Conservation (phyloP, 2,888 invertebrate species). For the Epinotia bilunana region DNA sequence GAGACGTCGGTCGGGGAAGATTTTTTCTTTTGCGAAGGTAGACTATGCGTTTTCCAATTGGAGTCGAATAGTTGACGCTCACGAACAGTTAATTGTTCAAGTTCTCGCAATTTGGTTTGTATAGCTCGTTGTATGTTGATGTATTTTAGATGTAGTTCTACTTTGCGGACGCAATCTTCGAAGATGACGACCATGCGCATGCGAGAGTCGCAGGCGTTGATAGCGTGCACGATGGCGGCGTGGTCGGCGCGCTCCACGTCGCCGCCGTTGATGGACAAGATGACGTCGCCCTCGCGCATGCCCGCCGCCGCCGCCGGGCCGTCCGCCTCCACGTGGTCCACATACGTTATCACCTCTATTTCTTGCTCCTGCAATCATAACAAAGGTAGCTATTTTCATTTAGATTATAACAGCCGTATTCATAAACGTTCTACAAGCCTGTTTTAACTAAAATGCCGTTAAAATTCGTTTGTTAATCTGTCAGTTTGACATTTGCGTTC, state of each 20-base stretch:
- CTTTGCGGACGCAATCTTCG: conserved; percentile 97
- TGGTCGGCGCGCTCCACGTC: conserved; percentile 98
- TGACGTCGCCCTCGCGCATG: conserved; percentile 98
- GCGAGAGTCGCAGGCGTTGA: conserved; percentile 93
- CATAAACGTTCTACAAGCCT: no score
- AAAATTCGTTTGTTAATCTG: no score
- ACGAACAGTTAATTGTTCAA: conserved; percentile 91
- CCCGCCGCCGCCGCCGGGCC: conserved; percentile 97
- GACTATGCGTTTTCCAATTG: conserved; percentile 95
- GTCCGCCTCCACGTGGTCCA: conserved; percentile 97
- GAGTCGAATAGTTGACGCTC: conserved; percentile 93
- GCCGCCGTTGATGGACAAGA: conserved; percentile 97
- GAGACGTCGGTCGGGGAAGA: conserved; percentile 81
- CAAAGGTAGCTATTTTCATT: background rate
- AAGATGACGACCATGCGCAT: conserved; percentile 98
- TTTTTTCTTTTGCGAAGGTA: conserved; percentile 93
- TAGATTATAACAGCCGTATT: no score
- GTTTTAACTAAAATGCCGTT: no score
- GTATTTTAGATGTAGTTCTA: conserved; percentile 96
- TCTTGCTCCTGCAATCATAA: conserved; percentile 88
- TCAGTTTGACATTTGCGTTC: no score
- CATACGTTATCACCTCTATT: conserved; percentile 98
- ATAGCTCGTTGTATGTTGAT: conserved; percentile 94
- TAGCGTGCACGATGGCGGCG: conserved; percentile 95
- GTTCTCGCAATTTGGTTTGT: conserved; percentile 92